These are phyloP conservation scores for Lathamus discolor DNA, from an alignment of 2,113 vertebrate genomes.

Conservation along the genomic window DNA sequence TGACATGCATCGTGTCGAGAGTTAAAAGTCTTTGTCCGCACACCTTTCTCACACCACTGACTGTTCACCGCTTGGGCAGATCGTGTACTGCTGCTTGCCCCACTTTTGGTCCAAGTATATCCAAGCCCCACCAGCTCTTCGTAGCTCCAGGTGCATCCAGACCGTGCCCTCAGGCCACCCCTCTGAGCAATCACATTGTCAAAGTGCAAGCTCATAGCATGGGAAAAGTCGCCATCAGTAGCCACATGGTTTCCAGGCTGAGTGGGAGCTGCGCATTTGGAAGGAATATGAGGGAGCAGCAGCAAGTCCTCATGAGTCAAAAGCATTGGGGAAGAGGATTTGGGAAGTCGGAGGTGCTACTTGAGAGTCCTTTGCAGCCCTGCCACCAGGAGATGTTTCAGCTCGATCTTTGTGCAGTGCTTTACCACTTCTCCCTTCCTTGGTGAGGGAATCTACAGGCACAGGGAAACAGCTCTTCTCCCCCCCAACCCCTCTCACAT, in stretches of 20 bases:
- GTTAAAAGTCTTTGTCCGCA: slow-evolving; percentile 71
- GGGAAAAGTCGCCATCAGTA: slow-evolving; percentile 44
- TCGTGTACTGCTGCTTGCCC: slow-evolving; percentile 41
- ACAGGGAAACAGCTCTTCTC: slow-evolving; percentile 9
- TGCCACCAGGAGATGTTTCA: background rate
- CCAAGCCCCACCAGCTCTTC: background rate
- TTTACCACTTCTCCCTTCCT: background rate
- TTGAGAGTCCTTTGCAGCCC: background rate
- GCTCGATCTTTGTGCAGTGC: background rate
- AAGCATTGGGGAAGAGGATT: background rate
- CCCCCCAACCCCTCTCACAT: background rate
- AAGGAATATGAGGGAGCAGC: background rate
- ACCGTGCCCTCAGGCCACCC: background rate
- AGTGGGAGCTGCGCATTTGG: slow-evolving; percentile 26
- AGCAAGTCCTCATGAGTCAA: background rate
- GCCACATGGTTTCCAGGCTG: slow-evolving; percentile 22
- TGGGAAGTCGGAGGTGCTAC: background rate
- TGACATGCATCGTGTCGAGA: slow-evolving; percentile 71
- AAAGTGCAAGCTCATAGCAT: slow-evolving; percentile 2
- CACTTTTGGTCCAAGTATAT: background rate
- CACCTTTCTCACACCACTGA: slow-evolving; percentile 68
- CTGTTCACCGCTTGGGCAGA: slow-evolving; percentile 69
- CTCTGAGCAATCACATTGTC: background rate
- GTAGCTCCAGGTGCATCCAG: slow-evolving; percentile 21
- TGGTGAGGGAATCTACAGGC: background rate